Percentiles rank a stretch among this genome's conserved stretches.
phyloP scores from a whole-genome alignment of 1,140 invertebrate genomes.

The Chironomus tepperi region DNA sequence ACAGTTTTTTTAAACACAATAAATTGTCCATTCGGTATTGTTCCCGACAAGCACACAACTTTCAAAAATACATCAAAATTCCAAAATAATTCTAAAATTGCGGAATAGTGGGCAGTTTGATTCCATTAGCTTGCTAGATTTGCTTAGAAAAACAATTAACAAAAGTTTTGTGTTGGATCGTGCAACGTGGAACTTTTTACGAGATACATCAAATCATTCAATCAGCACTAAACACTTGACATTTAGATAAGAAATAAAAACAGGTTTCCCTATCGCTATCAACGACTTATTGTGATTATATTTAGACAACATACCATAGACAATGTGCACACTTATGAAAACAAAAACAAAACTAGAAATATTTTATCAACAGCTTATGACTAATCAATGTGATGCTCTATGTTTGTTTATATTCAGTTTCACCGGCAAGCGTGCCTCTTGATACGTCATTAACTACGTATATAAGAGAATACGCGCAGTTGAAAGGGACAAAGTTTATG shows the following conservation, averaged over 20 bases:
- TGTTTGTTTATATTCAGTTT: not conserved
- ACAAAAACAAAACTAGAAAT: not conserved
- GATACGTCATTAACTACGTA: slow-evolving; percentile 44
- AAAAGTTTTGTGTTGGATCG: not conserved
- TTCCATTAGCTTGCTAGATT: no score
- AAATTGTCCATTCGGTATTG: no score
- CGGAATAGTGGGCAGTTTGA: no score
- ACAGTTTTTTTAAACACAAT: no score
- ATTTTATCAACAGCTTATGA: not conserved
- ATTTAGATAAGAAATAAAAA: not conserved
- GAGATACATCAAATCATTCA: not conserved
- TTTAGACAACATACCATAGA: no score
- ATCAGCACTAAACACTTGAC: not conserved
- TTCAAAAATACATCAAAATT: no score
- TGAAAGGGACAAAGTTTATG: slow-evolving; percentile 53
- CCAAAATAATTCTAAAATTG: no score
- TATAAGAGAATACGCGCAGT: slow-evolving; percentile 44
- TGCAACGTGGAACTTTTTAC: not conserved
- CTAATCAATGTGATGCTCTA: not conserved
- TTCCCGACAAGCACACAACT: no score
- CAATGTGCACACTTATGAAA: not conserved
- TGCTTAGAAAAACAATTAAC: no score
- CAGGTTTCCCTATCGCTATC: not conserved
- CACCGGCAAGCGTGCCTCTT: slow-evolving; percentile 3
- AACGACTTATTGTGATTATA: no score